Percentiles rank a stretch among this genome's conserved stretches.
These are phyloP conservation scores for Cottus gobio DNA, from an alignment of 2,113 vertebrate genomes.

Conservation along the genomic window DNA sequence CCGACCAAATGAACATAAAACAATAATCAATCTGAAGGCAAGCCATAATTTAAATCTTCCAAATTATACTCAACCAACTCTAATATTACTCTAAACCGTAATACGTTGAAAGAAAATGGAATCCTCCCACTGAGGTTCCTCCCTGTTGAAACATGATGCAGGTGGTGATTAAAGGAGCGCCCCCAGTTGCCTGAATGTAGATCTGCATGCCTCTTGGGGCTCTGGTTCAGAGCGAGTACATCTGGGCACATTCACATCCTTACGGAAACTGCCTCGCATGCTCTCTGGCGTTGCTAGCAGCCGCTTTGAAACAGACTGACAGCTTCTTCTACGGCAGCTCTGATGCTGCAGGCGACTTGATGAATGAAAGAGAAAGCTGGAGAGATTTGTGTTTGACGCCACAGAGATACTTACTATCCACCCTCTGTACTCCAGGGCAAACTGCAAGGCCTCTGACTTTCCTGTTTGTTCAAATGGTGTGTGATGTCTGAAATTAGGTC, in stretches of 20 bases:
- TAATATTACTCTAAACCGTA: neutral
- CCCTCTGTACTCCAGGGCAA: constrained; percentile 34
- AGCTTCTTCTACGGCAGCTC: constrained; percentile 52
- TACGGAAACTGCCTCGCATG: constrained; percentile 36
- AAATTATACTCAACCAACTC: neutral
- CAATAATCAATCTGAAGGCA: neutral
- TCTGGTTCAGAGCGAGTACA: constrained; percentile 51
- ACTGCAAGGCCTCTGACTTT: constrained; percentile 24
- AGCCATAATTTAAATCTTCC: neutral
- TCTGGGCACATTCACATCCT: constrained; percentile 42
- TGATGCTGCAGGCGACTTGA: constrained; percentile 64
- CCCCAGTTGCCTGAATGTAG: constrained; percentile 26
- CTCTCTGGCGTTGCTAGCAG: constrained; percentile 62
- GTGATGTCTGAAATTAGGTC: constrained; percentile 13
- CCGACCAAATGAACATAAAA: constrained; percentile 6
- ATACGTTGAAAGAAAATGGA: neutral
- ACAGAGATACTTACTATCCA: constrained; percentile 48
- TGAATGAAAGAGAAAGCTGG: constrained; percentile 56
- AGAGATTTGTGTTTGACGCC: constrained; percentile 60
- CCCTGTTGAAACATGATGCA: constrained; percentile 19
- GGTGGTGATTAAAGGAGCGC: constrained; percentile 18
- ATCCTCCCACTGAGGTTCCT: neutral
- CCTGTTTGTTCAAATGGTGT: constrained; percentile 36
- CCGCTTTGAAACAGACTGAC: constrained; percentile 59
- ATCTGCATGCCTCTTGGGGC: constrained; percentile 33